A percentile compares a stretch with the other conserved stretches of the same genome.
Evolutionary conservation across 2,888 invertebrate species (phyloP).

Genomic region (Andrena praecox): DNA sequence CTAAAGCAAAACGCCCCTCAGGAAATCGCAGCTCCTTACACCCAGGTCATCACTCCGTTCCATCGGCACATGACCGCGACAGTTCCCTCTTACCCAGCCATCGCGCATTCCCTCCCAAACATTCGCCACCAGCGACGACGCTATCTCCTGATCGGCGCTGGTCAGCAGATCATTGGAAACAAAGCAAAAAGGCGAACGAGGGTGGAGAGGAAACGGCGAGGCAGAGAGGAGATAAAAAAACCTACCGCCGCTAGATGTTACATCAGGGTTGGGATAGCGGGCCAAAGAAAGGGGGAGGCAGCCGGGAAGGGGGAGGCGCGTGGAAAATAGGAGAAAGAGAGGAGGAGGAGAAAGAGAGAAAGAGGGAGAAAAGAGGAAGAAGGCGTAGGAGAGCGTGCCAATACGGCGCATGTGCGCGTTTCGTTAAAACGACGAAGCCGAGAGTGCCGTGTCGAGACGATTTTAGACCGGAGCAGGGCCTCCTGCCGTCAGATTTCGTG

Average conservation of each 20-base stretch:
- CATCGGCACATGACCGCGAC: neutral
- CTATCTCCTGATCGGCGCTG: no score
- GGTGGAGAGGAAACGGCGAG: neutral
- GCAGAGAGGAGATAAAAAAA: constrained; percentile 39
- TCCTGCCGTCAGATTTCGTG: constrained; percentile 79
- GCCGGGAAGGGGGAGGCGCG: constrained; percentile 32
- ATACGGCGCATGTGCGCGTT: constrained; percentile 77
- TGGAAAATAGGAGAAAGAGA: constrained; percentile 27
- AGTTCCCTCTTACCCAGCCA: neutral
- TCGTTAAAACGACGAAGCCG: constrained; percentile 75
- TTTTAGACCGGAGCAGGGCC: constrained; percentile 83
- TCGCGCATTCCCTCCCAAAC: no score
- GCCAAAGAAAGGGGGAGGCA: constrained; percentile 34
- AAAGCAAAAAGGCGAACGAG: neutral
- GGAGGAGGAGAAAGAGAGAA: constrained; percentile 40
- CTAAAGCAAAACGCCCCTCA: no score
- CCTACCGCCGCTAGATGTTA: constrained; percentile 46
- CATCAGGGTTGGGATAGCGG: constrained; percentile 57
- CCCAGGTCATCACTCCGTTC: no score
- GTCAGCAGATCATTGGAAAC: no score
- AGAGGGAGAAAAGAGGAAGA: constrained; percentile 36
- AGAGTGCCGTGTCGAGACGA: constrained; percentile 77
- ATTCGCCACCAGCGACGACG: no score
- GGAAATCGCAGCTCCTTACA: no score
- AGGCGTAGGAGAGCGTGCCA: constrained; percentile 36